Base-by-base conservation (phyloP, 2,797 vertebrate species). In the Monodelphis domestica region DNA sequence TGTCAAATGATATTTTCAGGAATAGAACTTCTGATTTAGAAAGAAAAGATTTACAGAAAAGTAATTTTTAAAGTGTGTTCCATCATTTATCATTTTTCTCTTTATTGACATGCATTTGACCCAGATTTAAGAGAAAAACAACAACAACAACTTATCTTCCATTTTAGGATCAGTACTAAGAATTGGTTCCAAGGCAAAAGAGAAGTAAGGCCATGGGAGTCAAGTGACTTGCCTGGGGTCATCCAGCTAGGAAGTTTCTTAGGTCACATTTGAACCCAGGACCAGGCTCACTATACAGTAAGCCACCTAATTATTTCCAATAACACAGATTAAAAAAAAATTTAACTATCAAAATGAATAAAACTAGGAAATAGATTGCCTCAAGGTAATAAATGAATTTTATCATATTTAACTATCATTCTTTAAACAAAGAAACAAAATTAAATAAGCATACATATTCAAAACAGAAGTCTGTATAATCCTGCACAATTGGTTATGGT, bases 281-380 rank as follows among this genome's bases (percentile, higher is more conserved):
- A n/a, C n/a, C n/a, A n/a, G n/a, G n/a, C n/a, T n/a, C n/a, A n/a
- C n/a, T n/a, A n/a, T n/a, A n/a, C n/a, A n/a, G n/a, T n/a, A n/a
- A n/a, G n/a, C n/a, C n/a, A n/a, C n/a, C n/a, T n/a, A n/a, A n/a
- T n/a, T n/a, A n/a, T n/a, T n/a, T n/a, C n/a, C n/a, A n/a, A n/a
- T n/a, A n/a, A n/a, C n/a, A n/a, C n/a, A n/a, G n/a, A n/a, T 56
- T 24, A 38, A 88, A 91, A 54, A 93, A 59, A 12, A 57, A 92
- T 50, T 33, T 17, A 90, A 33, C 93, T 63, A 89, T 26, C 21
- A 52, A 33, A 87, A 87, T 21, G 21, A 54, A 5, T 33, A 92
- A 92, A 93, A 94, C 84, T n/a, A 94, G 52, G 57, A 90, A 95
- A 63, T 33, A 30, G 89, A 89, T 91, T 57, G 91, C 63, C 92